Conservation (phyloP, 2,797 vertebrate species). For the Pseudochirops corinnae region DNA sequence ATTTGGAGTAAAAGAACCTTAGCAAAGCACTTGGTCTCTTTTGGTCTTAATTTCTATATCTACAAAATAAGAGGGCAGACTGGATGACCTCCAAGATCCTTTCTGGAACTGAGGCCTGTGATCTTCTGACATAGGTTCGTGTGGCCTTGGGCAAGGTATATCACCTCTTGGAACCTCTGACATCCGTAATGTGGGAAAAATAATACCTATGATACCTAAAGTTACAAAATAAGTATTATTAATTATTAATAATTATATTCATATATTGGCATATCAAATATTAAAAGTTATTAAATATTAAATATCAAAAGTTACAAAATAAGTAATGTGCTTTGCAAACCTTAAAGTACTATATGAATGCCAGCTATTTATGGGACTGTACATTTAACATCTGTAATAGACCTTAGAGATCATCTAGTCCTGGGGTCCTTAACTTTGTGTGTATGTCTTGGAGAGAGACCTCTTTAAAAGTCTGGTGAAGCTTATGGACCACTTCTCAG, state of each 20-base stretch:
- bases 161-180: slow-evolving; percentile 30
- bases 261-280: too few relatives aligned
- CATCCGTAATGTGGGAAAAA: slow-evolving; percentile 20
- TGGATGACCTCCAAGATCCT: background rate
- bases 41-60: background rate
- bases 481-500: background rate
- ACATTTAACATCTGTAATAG: background rate
- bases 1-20: background rate
- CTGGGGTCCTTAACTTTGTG: slow-evolving; percentile 19
- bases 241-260: too few relatives aligned
- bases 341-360: background rate
- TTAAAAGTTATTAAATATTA: too few relatives aligned
- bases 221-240: background rate
- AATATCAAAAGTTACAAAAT: background rate
- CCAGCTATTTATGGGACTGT: background rate
- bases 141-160: background rate
- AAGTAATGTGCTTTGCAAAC: background rate
- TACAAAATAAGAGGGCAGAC: background rate
- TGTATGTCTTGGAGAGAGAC: too few relatives aligned
- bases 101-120: background rate
- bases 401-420: slow-evolving; percentile 47
- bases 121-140: background rate
- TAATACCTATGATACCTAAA: background rate
- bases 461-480: background rate
- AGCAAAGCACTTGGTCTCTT: background rate